These are phyloP conservation scores for Cydia strobilella DNA, from an alignment of 1,140 invertebrate genomes.

Conservation along the genomic window DNA sequence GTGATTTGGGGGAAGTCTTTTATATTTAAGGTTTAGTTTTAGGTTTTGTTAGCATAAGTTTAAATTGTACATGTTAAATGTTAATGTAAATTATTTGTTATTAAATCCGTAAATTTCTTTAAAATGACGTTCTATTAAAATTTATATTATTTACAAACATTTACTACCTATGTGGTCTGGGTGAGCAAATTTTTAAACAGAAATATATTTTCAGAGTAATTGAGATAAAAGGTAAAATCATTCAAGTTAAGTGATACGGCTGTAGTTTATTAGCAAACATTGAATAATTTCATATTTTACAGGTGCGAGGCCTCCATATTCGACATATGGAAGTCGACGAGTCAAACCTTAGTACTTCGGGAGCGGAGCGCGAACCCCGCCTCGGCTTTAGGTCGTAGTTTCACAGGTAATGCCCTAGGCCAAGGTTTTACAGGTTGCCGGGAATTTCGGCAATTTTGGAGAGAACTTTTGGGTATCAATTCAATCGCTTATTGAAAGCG, in stretches of 20 bases:
- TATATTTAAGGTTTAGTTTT: too few relatives aligned
- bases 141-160: too few relatives aligned
- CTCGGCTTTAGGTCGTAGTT: constrained; percentile 76
- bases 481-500: neutral
- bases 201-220: too few relatives aligned
- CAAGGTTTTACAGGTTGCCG: constrained; percentile 72
- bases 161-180: too few relatives aligned
- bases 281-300: constrained; percentile 38
- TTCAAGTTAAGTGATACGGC: neutral
- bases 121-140: too few relatives aligned
- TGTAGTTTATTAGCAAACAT: neutral
- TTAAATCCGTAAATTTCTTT: too few relatives aligned
- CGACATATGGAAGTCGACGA: constrained; percentile 74
- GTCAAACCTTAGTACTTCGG: constrained; percentile 72
- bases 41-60: too few relatives aligned
- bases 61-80: too few relatives aligned
- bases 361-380: constrained; percentile 75
- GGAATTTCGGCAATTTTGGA: constrained; percentile 17
- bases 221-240: too few relatives aligned
- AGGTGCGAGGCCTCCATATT: constrained; percentile 77
- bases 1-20: too few relatives aligned
- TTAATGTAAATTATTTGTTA: too few relatives aligned
- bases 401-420: constrained; percentile 75
- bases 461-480: neutral
- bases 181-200: too few relatives aligned